A percentile compares a stretch with the other conserved stretches of the same genome.
These are phyloP conservation scores for Chloropsis hardwickii DNA, from an alignment of 2,113 vertebrate genomes.

Conservation along the genomic window DNA sequence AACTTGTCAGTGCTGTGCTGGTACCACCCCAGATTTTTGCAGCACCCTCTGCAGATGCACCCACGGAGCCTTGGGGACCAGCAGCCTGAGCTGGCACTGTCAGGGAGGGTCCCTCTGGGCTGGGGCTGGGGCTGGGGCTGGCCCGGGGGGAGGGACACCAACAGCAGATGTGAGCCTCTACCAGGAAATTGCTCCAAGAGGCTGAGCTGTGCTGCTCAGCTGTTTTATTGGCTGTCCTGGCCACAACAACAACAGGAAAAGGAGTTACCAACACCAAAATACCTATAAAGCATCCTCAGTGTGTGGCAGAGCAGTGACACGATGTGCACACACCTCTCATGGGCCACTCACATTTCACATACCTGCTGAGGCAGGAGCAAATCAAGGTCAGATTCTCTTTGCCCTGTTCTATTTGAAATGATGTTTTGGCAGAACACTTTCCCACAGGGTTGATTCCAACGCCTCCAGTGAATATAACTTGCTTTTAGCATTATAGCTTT, in stretches of 20 bases:
- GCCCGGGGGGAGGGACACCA: background rate
- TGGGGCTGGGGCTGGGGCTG: background rate
- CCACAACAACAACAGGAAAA: background rate
- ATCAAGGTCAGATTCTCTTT: background rate
- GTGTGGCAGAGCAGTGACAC: background rate
- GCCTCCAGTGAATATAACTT: background rate
- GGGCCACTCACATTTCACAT: background rate
- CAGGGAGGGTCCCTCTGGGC: no score
- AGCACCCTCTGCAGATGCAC: background rate
- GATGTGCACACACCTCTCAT: background rate
- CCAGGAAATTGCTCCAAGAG: background rate
- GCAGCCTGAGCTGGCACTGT: fast-evolving
- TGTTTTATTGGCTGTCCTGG: background rate
- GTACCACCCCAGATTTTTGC: background rate
- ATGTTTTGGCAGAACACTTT: background rate
- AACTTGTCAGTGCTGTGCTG: background rate
- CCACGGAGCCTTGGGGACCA: fast-evolving
- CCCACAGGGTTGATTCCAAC: background rate
- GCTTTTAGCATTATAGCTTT: background rate
- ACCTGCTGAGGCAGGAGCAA: background rate
- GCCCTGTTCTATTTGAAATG: background rate
- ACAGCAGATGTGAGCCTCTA: background rate
- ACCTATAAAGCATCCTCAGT: background rate
- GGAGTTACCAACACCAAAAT: background rate
- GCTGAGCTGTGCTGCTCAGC: background rate